These are phyloP conservation scores for Brachionus manjavacas DNA, from an alignment of 1,140 invertebrate genomes.

Conservation along the genomic window DNA sequence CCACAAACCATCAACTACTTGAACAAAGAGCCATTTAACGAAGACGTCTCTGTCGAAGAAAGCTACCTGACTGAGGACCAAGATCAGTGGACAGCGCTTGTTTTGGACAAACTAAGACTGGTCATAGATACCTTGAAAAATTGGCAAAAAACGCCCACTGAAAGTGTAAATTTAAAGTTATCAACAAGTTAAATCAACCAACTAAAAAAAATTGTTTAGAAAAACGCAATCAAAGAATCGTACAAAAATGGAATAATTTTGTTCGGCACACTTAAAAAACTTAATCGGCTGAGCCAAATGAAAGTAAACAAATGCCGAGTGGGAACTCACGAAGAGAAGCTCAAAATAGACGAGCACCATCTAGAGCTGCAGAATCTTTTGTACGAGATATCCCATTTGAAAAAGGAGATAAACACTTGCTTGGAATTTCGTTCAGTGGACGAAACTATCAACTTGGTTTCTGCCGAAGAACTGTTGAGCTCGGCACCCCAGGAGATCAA, in stretches of 20 bases:
- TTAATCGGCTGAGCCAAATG: conserved; percentile 84
- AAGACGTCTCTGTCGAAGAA: not conserved
- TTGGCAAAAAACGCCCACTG: not conserved
- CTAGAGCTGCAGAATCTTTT: conserved; percentile 86
- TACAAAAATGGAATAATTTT: conserved; percentile 68
- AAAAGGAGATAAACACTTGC: conserved; percentile 87
- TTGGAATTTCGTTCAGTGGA: conserved; percentile 89
- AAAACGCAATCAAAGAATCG: conserved; percentile 62
- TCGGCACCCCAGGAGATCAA: not conserved
- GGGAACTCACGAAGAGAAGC: conserved; percentile 68
- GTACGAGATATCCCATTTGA: conserved; percentile 85
- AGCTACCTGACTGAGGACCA: not conserved
- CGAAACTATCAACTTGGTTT: conserved; percentile 76
- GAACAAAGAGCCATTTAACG: conserved; percentile 40
- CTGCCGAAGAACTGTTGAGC: not conserved
- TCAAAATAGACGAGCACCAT: conserved; percentile 79
- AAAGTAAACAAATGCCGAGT: conserved; percentile 74
- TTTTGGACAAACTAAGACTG: not conserved
- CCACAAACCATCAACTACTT: not conserved
- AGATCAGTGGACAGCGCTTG: not conserved
- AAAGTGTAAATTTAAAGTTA: not conserved
- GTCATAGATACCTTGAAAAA: not conserved
- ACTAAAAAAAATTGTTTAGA: not conserved
- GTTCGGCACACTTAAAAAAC: conserved; percentile 75
- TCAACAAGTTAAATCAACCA: not conserved